phyloP scores from a whole-genome alignment of 2,113 vertebrate genomes.

The Plotosus lineatus region DNA sequence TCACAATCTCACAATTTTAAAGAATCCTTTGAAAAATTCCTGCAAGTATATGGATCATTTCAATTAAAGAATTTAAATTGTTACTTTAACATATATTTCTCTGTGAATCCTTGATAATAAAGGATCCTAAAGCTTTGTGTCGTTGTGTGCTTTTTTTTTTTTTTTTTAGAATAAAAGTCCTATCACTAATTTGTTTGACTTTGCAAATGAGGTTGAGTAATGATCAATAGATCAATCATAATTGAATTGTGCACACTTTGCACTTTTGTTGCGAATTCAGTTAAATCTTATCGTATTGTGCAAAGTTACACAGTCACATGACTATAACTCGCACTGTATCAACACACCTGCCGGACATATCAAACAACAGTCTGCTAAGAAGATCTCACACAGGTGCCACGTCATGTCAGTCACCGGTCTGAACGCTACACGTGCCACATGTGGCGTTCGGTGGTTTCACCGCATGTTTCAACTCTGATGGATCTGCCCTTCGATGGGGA shows the following conservation, averaged over 20 bases:
- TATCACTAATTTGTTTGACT: not conserved
- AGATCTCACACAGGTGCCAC: not conserved
- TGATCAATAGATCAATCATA: not conserved
- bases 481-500: slow-evolving; percentile 6
- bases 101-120: not conserved
- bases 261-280: not conserved
- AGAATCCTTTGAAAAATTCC: no score
- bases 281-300: not conserved
- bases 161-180: not conserved
- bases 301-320: not conserved
- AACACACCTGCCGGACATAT: not conserved
- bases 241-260: not conserved
- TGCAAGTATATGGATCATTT: no score
- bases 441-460: not conserved
- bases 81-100: not conserved
- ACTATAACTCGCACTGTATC: slow-evolving; percentile 12
- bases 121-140: not conserved
- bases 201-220: not conserved
- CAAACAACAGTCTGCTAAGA: not conserved
- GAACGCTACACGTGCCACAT: not conserved
- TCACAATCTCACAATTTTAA: no score
- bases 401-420: not conserved
- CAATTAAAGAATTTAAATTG: not conserved
- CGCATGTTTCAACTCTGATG: not conserved
- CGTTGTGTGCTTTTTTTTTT: not conserved